phyloP scores from a whole-genome alignment of 2,797 vertebrate species.

The Aeoliscus strigatus region DNA sequence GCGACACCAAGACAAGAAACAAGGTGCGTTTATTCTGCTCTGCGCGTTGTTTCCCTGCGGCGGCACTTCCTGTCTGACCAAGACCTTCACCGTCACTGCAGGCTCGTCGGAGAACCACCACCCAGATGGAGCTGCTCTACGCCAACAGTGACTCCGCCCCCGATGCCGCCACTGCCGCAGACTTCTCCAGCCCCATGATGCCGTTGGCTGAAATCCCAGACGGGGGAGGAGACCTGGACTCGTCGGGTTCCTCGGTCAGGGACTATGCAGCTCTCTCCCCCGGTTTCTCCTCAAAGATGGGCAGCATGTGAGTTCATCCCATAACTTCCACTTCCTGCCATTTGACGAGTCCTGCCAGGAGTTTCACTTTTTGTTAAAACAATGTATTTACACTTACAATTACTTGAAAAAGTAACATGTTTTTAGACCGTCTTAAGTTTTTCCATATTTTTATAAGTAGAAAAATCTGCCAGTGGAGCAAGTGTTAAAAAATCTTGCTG shows the following conservation, averaged over 20 bases:
- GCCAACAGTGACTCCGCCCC: conserved; percentile 84
- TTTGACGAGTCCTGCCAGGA: conserved; percentile 16
- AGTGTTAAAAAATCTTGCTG: too few relatives aligned
- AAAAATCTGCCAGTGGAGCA: too few relatives aligned
- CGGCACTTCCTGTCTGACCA: not conserved
- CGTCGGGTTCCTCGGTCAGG: conserved; percentile 80
- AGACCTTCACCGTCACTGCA: conserved; percentile 34
- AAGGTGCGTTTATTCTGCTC: conserved; percentile 75
- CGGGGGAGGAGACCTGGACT: conserved; percentile 72
- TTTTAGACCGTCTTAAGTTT: too few relatives aligned
- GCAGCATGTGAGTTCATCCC: conserved; percentile 92
- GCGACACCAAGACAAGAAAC: conserved; percentile 88
- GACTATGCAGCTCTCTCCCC: conserved; percentile 80
- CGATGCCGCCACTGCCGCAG: conserved; percentile 70
- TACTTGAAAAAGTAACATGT: too few relatives aligned
- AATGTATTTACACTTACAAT: too few relatives aligned
- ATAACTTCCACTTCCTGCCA: conserved; percentile 33
- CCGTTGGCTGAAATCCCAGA: conserved; percentile 79
- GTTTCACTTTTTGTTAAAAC: too few relatives aligned
- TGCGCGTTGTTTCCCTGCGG: not conserved
- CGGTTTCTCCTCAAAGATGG: conserved; percentile 90
- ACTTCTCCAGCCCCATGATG: conserved; percentile 72
- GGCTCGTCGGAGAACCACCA: conserved; percentile 93
- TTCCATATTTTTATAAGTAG: too few relatives aligned
- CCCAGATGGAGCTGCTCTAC: conserved; percentile 95